phyloP scores from a whole-genome alignment of 2,888 invertebrate genomes.

The Odontomyia ornata region DNA sequence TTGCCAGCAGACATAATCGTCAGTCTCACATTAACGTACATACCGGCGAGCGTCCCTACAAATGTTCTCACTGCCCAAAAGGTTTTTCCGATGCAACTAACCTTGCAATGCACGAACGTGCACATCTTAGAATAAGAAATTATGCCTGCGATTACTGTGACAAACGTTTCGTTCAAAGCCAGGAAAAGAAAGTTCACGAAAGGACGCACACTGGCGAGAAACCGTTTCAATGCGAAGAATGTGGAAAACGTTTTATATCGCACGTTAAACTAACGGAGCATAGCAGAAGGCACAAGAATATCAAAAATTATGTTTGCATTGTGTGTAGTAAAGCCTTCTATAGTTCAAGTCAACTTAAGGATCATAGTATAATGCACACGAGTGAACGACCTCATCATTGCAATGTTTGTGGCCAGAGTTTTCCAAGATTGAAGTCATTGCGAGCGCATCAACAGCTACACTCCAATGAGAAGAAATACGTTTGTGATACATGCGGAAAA shows the following conservation, averaged over 20 bases:
- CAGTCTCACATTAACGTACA: constrained; percentile 6
- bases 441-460: constrained; percentile 59
- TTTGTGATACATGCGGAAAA: constrained; percentile 58
- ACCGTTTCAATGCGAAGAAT: constrained; percentile 58
- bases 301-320: constrained; percentile 57
- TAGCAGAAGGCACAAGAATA: constrained; percentile 57
- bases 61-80: constrained; percentile 38
- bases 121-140: constrained; percentile 28
- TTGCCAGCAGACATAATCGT: background rate
- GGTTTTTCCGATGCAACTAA: constrained; percentile 41
- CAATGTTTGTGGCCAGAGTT: constrained; percentile 55
- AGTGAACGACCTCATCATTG: constrained; percentile 54
- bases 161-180: constrained; percentile 56
- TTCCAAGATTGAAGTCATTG: constrained; percentile 57
- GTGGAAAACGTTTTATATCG: constrained; percentile 58
- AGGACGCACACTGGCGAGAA: constrained; percentile 57
- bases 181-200: constrained; percentile 56
- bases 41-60: constrained; percentile 28
- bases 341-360: constrained; percentile 56
- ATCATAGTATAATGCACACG: constrained; percentile 59
- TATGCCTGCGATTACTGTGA: constrained; percentile 51
- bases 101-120: constrained; percentile 31
- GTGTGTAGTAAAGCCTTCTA: constrained; percentile 57
- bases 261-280: constrained; percentile 58
- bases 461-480: constrained; percentile 57